These are phyloP conservation scores for Ascaphus truei DNA, from an alignment of 2,113 vertebrate species.

Conservation along the genomic window DNA sequence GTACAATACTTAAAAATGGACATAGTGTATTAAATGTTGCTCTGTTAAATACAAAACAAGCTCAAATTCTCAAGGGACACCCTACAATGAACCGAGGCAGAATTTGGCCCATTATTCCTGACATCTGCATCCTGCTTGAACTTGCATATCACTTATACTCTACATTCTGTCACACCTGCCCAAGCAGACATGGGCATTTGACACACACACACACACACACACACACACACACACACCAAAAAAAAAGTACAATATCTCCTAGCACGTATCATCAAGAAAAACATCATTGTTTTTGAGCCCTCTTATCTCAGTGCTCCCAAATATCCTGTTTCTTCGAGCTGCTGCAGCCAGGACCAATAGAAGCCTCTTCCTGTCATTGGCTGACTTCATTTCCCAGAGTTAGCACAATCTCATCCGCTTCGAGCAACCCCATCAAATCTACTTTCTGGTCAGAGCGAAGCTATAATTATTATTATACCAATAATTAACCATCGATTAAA, in stretches of 20 bases:
- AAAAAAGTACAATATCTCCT: slow-evolving; percentile 51
- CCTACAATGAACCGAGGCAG: slow-evolving; percentile 37
- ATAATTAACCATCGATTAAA: slow-evolving; percentile 76
- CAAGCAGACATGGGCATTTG: slow-evolving; percentile 52
- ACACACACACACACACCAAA: slow-evolving; percentile 39
- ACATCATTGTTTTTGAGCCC: slow-evolving; percentile 89
- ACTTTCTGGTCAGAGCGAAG: slow-evolving; percentile 77
- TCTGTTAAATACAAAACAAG: background rate
- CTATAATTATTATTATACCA: slow-evolving; percentile 76
- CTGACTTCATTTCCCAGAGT: slow-evolving; percentile 93
- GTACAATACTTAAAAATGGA: background rate
- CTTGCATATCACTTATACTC: slow-evolving; percentile 50
- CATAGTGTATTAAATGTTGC: background rate
- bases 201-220: no score
- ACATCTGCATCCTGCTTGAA: slow-evolving; percentile 75
- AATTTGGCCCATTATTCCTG: slow-evolving; percentile 54
- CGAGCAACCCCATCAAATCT: slow-evolving; percentile 83
- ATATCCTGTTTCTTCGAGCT: slow-evolving; percentile 93
- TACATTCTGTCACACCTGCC: slow-evolving; percentile 68
- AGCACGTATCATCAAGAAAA: slow-evolving; percentile 82
- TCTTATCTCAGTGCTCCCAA: slow-evolving; percentile 91
- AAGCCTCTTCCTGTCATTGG: slow-evolving; percentile 89
- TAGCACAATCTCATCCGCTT: slow-evolving; percentile 95
- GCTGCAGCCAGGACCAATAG: slow-evolving; percentile 85
- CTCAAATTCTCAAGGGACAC: slow-evolving; percentile 35